A percentile compares a stretch with the other conserved stretches of the same genome.
Conservation (phyloP, 2,113 vertebrate genomes). For the Lipotes vexillifer region DNA sequence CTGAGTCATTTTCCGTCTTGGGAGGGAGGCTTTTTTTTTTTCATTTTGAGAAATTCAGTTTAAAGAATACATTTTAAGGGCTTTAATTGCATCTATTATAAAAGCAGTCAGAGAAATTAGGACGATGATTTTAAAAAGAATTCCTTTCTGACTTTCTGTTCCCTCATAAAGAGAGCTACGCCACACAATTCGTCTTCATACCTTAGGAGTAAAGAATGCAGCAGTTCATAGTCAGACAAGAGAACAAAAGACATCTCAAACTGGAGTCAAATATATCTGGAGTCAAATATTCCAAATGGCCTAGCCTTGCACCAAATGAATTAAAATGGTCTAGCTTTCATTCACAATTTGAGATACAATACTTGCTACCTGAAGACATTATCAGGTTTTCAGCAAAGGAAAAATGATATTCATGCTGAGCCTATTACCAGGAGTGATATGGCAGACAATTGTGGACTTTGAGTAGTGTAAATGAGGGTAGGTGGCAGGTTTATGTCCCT, state of each 20-base stretch:
- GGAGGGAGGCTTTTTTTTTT: background rate
- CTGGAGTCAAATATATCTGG: background rate
- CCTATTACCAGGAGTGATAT: background rate
- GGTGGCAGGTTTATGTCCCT: background rate
- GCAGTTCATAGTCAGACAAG: background rate
- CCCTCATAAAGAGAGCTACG: background rate
- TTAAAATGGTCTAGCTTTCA: background rate
- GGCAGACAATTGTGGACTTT: background rate
- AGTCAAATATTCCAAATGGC: background rate
- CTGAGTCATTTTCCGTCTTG: background rate
- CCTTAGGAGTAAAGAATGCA: background rate
- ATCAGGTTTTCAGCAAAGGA: background rate
- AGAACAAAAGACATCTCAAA: background rate
- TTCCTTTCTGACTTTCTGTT: background rate
- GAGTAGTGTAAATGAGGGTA: constrained; percentile 12
- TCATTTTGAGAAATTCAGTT: background rate
- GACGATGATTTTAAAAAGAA: background rate
- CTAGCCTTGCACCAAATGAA: background rate
- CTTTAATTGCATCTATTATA: constrained; percentile 13
- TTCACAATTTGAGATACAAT: background rate
- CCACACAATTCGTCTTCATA: background rate
- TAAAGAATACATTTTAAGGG: constrained; percentile 24
- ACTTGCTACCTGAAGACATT: background rate
- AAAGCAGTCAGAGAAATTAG: constrained; percentile 11
- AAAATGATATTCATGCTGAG: background rate